Base-by-base conservation (phyloP, 2,797 vertebrate species). In the Remorina albescens region DNA sequence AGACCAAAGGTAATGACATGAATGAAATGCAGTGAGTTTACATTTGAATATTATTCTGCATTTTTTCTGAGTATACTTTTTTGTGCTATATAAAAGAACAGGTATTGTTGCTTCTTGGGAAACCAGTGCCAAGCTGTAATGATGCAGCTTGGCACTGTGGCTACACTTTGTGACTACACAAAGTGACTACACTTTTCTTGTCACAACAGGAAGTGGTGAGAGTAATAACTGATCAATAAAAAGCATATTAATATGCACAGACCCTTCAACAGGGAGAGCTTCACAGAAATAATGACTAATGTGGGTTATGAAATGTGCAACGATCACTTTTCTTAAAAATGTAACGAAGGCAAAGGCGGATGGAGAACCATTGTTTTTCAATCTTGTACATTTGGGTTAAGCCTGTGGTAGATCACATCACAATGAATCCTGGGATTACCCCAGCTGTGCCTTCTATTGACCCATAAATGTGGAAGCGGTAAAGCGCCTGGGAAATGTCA, bases 401-500 rank as follows among this genome's bases (percentile, higher is more conserved):
- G 39, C 41, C 62, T 73, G 67, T 59, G 67, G 65, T 81, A 65
- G 62, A 42, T 65, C 46, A 64, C 26, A 49, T 73, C 13, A n/a
- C 76, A 77, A 34, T 83, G 78, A 78, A 74, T 85, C 59, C 64
- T 86, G 82, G 79, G 84, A 74, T 74, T 64, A 15, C 18, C 51
- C 76, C 78, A 62, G 68, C 55, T 76, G 77, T 81, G 78, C 73
- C 67, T 85, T 78, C 78, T 74, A 68, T 73, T 50, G 36, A 42
- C 32, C 44, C 62, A 54, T 77, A 36, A 60, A 72, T 78, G 42
- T 72, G 19, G 50, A 80, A 70, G 75, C 76, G 36, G 72, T 80
- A 60, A 82, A 80, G 81, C 59, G 41, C 76, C 74, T 90, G 87
- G 84, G 88, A 86, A 88, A 88, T 78, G 78, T 85, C 79, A 71